Evolutionary conservation across 2,888 invertebrate genomes (phyloP).

Genomic region (Peribatodes rhomboidaria): DNA sequence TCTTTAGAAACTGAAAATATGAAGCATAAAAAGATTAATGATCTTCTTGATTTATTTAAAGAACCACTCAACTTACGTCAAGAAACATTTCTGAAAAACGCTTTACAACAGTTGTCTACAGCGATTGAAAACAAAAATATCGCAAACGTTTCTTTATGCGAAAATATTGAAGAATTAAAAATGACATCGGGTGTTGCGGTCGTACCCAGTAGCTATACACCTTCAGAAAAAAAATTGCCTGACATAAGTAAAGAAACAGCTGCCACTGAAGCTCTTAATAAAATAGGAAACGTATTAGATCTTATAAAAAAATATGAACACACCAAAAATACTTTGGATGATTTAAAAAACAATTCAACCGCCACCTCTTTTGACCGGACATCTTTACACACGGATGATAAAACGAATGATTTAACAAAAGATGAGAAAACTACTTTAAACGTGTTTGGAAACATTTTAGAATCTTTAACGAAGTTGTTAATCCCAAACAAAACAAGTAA

Average conservation of each 20-base stretch:
- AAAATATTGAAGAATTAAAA: constrained; percentile 59
- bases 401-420: constrained; percentile 40
- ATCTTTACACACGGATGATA: constrained; percentile 9
- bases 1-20: constrained; percentile 68
- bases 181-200: constrained; percentile 32
- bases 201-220: neutral
- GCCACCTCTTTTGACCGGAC: constrained; percentile 3
- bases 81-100: constrained; percentile 73
- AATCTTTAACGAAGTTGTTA: constrained; percentile 72
- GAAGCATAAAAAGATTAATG: constrained; percentile 75
- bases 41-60: constrained; percentile 75
- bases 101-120: constrained; percentile 70
- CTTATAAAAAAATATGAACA: constrained; percentile 71
- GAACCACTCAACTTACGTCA: constrained; percentile 76
- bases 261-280: constrained; percentile 58
- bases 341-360: constrained; percentile 48
- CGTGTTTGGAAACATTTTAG: constrained; percentile 68
- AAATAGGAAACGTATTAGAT: constrained; percentile 68
- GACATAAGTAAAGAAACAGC: constrained; percentile 32
- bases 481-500: constrained; percentile 63
- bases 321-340: constrained; percentile 59
- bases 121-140: constrained; percentile 64
- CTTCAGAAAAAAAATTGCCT: constrained; percentile 1
- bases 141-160: constrained; percentile 69
- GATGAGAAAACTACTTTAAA: constrained; percentile 60